Conservation (phyloP, 2,888 invertebrate genomes). For the Drosophila quinaria region DNA sequence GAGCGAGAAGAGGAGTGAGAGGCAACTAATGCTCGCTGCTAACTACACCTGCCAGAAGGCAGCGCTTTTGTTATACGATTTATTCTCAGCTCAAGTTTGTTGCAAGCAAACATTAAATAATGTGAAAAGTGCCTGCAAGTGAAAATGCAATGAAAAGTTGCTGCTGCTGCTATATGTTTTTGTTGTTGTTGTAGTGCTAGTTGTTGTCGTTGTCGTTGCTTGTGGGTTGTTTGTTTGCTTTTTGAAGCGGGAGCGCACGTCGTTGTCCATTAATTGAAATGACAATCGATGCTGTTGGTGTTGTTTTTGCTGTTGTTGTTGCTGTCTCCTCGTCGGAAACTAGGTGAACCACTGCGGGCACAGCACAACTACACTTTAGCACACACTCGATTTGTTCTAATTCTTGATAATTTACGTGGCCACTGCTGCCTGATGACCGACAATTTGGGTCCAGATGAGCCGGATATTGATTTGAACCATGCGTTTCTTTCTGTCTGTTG, state of each 20-base stretch:
- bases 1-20: background rate
- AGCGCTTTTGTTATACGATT: conserved; percentile 41
- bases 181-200: conserved; percentile 16
- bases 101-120: conserved; percentile 71
- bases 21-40: background rate
- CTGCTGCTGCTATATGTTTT: conserved; percentile 17
- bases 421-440: conserved; percentile 49
- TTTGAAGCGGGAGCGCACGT: conserved; percentile 41
- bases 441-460: conserved; percentile 66
- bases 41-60: conserved; percentile 12
- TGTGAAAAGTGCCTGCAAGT: conserved; percentile 75
- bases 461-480: conserved; percentile 57
- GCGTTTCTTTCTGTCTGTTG: conserved; percentile 13
- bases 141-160: conserved; percentile 79
- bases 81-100: conserved; percentile 47
- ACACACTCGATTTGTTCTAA: conserved; percentile 61
- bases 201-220: conserved; percentile 45
- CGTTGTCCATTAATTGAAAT: conserved; percentile 73
- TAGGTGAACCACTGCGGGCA: conserved; percentile 73
- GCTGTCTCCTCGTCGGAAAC: conserved; percentile 58
- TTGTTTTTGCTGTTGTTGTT: conserved; percentile 1
- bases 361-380: conserved; percentile 18
- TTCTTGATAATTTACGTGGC: conserved; percentile 73
- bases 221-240: conserved; percentile 53
- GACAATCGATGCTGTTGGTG: conserved; percentile 65